phyloP scores from a whole-genome alignment of 2,113 vertebrate species.

The Rhinoptilus africanus region DNA sequence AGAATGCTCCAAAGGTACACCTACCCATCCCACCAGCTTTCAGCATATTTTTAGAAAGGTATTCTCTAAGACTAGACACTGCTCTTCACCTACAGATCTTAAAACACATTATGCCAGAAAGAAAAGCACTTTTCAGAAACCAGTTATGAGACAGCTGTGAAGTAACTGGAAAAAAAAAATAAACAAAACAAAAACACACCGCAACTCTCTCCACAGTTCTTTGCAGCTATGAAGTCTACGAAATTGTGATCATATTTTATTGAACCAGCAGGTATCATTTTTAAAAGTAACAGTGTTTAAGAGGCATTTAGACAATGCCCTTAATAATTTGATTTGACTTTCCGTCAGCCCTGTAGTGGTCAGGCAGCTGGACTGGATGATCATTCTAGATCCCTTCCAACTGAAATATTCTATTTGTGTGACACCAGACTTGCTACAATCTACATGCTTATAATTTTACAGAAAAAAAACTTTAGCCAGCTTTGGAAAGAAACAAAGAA shows the following conservation, averaged over 20 bases:
- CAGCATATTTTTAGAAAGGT: neutral
- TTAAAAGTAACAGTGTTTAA: neutral
- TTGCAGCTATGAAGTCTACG: neutral
- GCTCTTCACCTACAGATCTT: neutral
- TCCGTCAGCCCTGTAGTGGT: neutral
- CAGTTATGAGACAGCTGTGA: neutral
- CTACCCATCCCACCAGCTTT: neutral
- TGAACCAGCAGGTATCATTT: neutral
- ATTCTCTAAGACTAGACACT: neutral
- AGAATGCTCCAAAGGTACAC: neutral
- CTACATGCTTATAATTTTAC: neutral
- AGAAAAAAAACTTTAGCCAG: neutral
- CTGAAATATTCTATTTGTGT: neutral
- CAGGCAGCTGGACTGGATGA: neutral
- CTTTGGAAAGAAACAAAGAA: neutral
- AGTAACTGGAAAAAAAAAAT: neutral
- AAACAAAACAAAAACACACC: neutral
- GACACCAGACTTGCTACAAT: neutral
- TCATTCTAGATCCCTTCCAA: neutral
- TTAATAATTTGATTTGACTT: neutral
- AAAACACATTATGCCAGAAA: neutral
- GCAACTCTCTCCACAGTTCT: neutral
- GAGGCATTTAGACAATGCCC: neutral
- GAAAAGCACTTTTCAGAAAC: neutral
- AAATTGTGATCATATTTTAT: neutral